Percentiles rank a stretch among this genome's conserved stretches.
phyloP scores from a whole-genome alignment of 2,113 vertebrate genomes.

The Bos taurus region ARS-UCD2.0 NC_037328.1:10556001-10556500 shows the following conservation, averaged over 20 bases:
- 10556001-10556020: neutral
- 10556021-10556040: neutral
- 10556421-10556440: neutral
- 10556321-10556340: neutral
- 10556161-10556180: neutral
- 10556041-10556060: neutral
- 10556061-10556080: neutral
- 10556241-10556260: neutral
- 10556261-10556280: neutral
- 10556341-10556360: neutral
- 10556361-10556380: neutral
- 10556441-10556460: neutral
- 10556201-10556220: neutral
- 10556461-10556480: neutral
- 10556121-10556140: neutral
- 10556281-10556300: neutral
- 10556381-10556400: neutral
- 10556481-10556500: neutral
- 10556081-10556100: neutral
- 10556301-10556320: neutral
- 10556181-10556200: accelerated
- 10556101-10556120: neutral
- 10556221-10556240: neutral
- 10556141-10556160: neutral
- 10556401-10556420: neutral